Evolutionary conservation across 2,797 vertebrate genomes (phyloP), one percentile per base, ranked within the genome.

Genomic region (Gambusia yucatana): DNA sequence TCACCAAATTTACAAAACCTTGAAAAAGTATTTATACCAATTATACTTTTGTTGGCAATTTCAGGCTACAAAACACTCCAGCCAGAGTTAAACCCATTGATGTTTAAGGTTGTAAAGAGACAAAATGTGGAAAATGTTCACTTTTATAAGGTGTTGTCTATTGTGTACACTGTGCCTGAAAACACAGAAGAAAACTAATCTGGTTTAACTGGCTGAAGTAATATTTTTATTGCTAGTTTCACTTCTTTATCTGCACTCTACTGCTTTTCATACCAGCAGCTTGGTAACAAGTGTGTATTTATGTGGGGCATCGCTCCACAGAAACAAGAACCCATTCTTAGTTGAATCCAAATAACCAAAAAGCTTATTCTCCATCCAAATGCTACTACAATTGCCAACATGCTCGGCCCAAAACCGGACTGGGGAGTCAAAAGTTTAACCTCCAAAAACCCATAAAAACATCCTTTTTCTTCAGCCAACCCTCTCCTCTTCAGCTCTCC

Each of bases 151-250:
- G 36, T 13, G 10, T 20, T 22, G 63, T 39, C 36, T 5, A n/a
- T 11, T 43, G 25, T 41, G 16, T 41, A 39, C 33, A 88, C 92
- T 88, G 87, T 90, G 90, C 87, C 89, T 91, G 85, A 88, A 92
- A 81, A 69, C 16, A 80, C 83, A 84, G 84, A 83, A 87, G 73
- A 76, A 90, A 88, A 86, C 73, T 44, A 74, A 74, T 76, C 57
- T n/a, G 59, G 46, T 11, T 22, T 10, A n/a, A 1, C 2, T 39
- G 30, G 47, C 55, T 46, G 1, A 76, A 70, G 28, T 77, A 20
- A 52, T 72, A 47, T 55, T 67, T 11, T 55, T 76, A 65, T 84
- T 41, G 0, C 73, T 67, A 77, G 43, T 85, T 89, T 91, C 65
- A 79, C 73, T 81, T 88, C 79, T 71, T 81, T 44, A 16, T 73